Base-by-base conservation (phyloP, 1,140 invertebrate species). In the Papilio glaucus region DNA sequence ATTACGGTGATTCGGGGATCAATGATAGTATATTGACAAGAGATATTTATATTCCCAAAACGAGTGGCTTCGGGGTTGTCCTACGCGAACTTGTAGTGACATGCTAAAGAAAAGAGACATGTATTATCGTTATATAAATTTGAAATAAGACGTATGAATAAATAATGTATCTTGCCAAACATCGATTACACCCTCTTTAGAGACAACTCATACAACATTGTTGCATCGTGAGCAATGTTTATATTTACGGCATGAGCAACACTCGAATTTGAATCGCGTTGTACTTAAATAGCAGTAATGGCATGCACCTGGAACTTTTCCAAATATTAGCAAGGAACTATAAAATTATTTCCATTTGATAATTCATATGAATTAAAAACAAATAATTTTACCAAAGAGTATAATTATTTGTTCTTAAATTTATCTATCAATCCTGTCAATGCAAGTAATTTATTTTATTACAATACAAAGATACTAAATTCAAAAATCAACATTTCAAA, bases 231-330 rank as follows among this genome's bases (percentile, higher is more conserved):
- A 42, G 39, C 39, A 41, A 67, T 18, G 13, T 67, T 67, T 67
- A 42, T 67, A 67, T 67, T 45, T 67, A 41, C 45, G 63, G 39
- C 10, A 45, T 13, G 39, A 41, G 45, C 63, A 67, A 67, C 63
- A 42, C 21, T 41, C 21, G 63, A 26, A 67, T 57, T 57, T 26
- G 9, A 57, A 57, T 57, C 21, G 18, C 18, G 10, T 12, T 12
- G 49, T 24, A 57, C 49, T 24, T 57, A 57, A 24, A 24, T 57
- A 57, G 49, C 12, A 57, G 49, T 9, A 26, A 39, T 45, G 38
- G 62, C 8, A 45, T 26, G 12, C 3, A 24, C 1, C 63, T 67
- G 63, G 63, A 67, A 41, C 18, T n/a, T 18, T 26, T 67, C 63
- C 63, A 67, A 67, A 67, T 42, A 45, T 45, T 65, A 38, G 37